A percentile compares a stretch with the other conserved stretches of the same genome.
phyloP scores from a whole-genome alignment of 2,888 invertebrate genomes.

The Tribolium freemani region DNA sequence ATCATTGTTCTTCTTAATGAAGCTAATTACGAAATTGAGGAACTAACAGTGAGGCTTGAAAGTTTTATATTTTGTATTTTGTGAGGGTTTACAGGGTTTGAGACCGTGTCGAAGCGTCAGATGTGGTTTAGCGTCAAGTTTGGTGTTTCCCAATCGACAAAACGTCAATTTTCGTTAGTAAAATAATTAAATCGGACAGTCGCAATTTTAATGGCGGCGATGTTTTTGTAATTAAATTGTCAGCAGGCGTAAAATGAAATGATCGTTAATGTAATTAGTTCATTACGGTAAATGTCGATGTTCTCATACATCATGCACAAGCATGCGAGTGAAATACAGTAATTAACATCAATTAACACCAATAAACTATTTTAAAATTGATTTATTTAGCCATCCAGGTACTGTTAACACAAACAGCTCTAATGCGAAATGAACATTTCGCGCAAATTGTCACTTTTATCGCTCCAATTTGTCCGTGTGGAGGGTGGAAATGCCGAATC shows the following conservation, averaged over 20 bases:
- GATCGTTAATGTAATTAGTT: slow-evolving; percentile 40
- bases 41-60: no score
- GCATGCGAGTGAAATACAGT: slow-evolving; percentile 23
- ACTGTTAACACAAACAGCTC: background rate
- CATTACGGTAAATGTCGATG: slow-evolving; percentile 26
- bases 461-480: background rate
- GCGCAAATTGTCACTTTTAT: background rate
- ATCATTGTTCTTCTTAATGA: no score
- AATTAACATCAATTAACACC: slow-evolving; percentile 33
- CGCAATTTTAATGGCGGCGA: slow-evolving; percentile 30
- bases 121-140: background rate
- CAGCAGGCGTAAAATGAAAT: slow-evolving; percentile 38
- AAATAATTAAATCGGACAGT: slow-evolving; percentile 28
- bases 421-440: background rate
- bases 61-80: no score
- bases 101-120: no score
- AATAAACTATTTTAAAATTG: slow-evolving; percentile 28
- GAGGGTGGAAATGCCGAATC: background rate
- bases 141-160: slow-evolving; percentile 4
- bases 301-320: slow-evolving; percentile 32
- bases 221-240: slow-evolving; percentile 42
- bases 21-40: no score
- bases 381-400: slow-evolving; percentile 5
- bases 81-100: no score
- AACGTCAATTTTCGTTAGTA: slow-evolving; percentile 27